phyloP scores from a whole-genome alignment of 64 coral and sea anemone species.

The Pachyseris speciosa region DNA sequence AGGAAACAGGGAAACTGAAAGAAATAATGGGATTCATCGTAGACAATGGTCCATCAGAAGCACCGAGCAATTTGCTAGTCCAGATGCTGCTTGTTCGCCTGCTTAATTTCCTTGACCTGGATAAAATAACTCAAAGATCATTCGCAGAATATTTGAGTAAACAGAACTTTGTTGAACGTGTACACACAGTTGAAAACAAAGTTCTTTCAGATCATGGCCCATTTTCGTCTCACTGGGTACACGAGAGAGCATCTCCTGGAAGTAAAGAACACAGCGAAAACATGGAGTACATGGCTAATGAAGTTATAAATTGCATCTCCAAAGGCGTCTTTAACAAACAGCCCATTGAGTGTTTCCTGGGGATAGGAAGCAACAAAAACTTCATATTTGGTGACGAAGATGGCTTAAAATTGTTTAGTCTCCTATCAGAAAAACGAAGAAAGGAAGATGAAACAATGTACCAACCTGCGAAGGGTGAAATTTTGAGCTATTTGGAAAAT shows the following conservation, averaged over 20 bases:
- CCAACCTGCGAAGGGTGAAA: neutral
- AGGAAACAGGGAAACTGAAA: conserved; percentile 2
- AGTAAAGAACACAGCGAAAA: conserved; percentile 60
- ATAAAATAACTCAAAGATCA: conserved; percentile 25
- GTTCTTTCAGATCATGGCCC: conserved; percentile 47
- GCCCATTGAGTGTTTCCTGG: conserved; percentile 19
- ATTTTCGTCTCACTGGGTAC: conserved; percentile 19
- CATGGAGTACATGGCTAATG: conserved; percentile 34
- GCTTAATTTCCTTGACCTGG: conserved; percentile 15
- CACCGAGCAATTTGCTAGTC: conserved; percentile 14
- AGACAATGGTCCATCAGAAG: conserved; percentile 70
- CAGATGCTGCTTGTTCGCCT: conserved; percentile 51
- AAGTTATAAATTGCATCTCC: neutral
- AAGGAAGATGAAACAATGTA: neutral
- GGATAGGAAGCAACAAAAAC: neutral
- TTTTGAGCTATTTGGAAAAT: conserved; percentile 21
- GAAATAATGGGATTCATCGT: conserved; percentile 38
- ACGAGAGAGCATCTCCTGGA: neutral
- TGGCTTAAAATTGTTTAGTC: neutral
- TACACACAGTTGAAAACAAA: conserved; percentile 50
- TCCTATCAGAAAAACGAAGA: conserved; percentile 8
- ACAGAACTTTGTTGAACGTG: conserved; percentile 53
- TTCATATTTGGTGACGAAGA: conserved; percentile 37
- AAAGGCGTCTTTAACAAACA: conserved; percentile 16
- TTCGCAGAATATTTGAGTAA: conserved; percentile 59